Evolutionary conservation across 2,888 invertebrate species (phyloP).

Genomic region (Muschampia plurimacula): DNA sequence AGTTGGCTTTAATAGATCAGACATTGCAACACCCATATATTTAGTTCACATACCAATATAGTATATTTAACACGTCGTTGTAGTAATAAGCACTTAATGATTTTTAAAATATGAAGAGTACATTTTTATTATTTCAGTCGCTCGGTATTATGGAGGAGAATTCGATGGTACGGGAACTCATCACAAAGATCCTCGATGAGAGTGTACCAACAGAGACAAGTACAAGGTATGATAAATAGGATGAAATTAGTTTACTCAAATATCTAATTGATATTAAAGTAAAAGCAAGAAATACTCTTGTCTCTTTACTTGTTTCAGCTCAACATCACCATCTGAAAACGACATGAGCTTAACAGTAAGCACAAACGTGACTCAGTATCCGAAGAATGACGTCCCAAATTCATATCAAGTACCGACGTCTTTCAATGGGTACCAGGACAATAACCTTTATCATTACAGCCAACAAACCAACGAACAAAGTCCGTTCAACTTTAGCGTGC

Average conservation of each 20-base stretch:
- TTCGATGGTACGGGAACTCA: conserved; percentile 87
- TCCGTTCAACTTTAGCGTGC: conserved; percentile 67
- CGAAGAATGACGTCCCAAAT: conserved; percentile 63
- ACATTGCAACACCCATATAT: not conserved
- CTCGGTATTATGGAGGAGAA: conserved; percentile 85
- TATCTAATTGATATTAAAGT: too few relatives aligned
- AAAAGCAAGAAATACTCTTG: too few relatives aligned
- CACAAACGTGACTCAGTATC: conserved; percentile 55
- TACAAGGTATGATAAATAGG: conserved; percentile 56
- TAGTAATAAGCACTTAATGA: not conserved
- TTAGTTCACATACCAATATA: not conserved
- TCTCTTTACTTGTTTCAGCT: conserved; percentile 48
- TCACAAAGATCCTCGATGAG: conserved; percentile 88
- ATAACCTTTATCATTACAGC: conserved; percentile 62
- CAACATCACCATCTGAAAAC: conserved; percentile 74
- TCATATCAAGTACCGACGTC: conserved; percentile 63
- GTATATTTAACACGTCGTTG: not conserved
- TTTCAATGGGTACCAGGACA: conserved; percentile 62
- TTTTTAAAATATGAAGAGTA: not conserved
- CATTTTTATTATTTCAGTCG: conserved; percentile 62
- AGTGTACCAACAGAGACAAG: conserved; percentile 77
- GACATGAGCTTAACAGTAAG: conserved; percentile 58
- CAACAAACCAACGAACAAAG: conserved; percentile 60
- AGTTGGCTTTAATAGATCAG: not conserved
- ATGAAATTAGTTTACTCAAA: too few relatives aligned